phyloP scores from a whole-genome alignment of 2,797 vertebrate species.

The Notolepis coatsorum region DNA sequence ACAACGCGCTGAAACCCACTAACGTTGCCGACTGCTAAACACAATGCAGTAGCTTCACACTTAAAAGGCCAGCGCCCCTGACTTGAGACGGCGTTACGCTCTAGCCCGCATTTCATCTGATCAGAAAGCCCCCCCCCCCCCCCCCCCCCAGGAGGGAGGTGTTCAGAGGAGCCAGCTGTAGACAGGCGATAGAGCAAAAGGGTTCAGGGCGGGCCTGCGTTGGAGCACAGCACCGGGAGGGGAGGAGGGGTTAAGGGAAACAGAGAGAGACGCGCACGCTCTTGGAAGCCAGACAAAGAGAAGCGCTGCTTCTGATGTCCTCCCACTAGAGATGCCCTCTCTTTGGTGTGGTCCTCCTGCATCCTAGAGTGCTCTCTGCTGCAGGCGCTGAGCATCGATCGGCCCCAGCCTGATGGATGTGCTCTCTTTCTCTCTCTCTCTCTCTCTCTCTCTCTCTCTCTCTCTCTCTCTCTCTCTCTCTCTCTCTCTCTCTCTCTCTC shows the following conservation, averaged over 20 bases:
- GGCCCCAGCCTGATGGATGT: conserved; percentile 77
- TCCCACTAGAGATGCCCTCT: conserved; percentile 82
- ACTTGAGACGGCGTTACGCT: conserved; percentile 34
- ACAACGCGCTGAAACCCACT: too few relatives aligned
- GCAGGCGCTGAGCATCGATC: conserved; percentile 81
- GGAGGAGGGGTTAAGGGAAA: conserved; percentile 76
- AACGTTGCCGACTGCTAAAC: too few relatives aligned
- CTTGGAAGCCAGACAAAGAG: conserved; percentile 82
- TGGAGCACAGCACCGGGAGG: conserved; percentile 72
- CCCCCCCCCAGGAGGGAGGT: conserved; percentile 53
- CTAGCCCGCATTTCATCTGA: conserved; percentile 62
- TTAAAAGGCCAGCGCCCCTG: conserved; percentile 12
- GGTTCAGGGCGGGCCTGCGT: conserved; percentile 66
- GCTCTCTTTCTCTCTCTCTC: conserved; percentile 43
- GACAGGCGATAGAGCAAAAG: conserved; percentile 60
- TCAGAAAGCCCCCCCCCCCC: conserved; percentile 15
- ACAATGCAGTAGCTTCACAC: not conserved
- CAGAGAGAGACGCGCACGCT: conserved; percentile 76
- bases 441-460: conserved; percentile 28
- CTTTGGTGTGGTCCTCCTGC: conserved; percentile 81
- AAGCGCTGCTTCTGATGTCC: conserved; percentile 79
- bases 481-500: conserved; percentile 30
- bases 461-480: conserved; percentile 26
- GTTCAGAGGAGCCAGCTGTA: conserved; percentile 63
- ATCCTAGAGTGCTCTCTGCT: conserved; percentile 76